phyloP scores from a whole-genome alignment of 2,888 invertebrate genomes.

The Eupeodes latifasciatus region DNA sequence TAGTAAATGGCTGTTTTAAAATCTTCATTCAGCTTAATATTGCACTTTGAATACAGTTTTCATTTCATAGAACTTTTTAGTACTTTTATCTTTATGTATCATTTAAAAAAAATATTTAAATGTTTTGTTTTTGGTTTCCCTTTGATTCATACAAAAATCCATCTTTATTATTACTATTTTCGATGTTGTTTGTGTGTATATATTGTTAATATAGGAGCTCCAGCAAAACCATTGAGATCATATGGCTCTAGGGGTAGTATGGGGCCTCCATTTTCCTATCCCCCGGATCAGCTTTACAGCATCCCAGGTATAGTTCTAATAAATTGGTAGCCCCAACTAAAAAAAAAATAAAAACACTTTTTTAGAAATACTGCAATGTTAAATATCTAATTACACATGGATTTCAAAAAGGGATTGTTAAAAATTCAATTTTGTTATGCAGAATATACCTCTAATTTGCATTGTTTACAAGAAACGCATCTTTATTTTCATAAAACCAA shows the following conservation, averaged over 20 bases:
- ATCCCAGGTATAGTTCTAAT: conserved; percentile 83
- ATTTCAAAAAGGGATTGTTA: not conserved
- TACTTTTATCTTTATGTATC: not conserved
- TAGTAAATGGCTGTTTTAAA: not conserved
- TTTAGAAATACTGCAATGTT: not conserved
- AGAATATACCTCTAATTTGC: conserved; percentile 36
- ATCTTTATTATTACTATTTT: conserved; percentile 64
- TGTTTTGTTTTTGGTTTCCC: not conserved
- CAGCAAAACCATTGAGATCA: conserved; percentile 84
- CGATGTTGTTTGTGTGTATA: conserved; percentile 75
- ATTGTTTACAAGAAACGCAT: conserved; percentile 6
- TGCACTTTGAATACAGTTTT: not conserved
- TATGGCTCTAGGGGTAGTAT: conserved; percentile 84
- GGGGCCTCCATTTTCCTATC: conserved; percentile 84
- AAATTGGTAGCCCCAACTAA: conserved; percentile 26
- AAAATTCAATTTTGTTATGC: conserved; percentile 9
- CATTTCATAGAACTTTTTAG: not conserved
- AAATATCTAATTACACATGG: not conserved
- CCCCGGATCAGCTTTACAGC: conserved; percentile 85
- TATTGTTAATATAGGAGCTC: conserved; percentile 83
- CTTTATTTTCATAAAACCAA: not conserved
- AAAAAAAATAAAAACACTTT: not conserved
- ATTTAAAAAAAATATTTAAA: not conserved
- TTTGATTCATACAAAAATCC: conserved; percentile 22
- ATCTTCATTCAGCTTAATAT: not conserved